These are phyloP conservation scores for Sisor rabdophorus DNA, from an alignment of 2,113 vertebrate species.

Conservation along the genomic window DNA sequence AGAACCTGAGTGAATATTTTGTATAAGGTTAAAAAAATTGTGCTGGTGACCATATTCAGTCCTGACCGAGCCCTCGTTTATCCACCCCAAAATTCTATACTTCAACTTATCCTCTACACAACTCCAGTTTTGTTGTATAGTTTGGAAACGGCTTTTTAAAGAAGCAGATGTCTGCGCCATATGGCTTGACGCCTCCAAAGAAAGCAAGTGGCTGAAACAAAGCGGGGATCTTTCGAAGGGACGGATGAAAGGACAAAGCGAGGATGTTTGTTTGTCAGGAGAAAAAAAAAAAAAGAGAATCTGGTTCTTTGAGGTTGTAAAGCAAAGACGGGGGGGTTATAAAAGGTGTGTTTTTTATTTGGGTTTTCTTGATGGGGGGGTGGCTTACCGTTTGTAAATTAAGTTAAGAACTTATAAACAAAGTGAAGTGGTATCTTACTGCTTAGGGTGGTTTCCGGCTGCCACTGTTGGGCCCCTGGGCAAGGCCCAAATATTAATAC, in stretches of 20 bases:
- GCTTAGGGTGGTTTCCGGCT: too few relatives aligned
- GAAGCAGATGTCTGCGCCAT: constrained; percentile 31
- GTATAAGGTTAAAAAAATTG: neutral
- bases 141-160: constrained; percentile 15
- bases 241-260: neutral
- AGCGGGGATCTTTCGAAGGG: neutral
- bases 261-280: constrained; percentile 16
- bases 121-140: constrained; percentile 10
- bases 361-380: neutral
- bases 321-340: neutral
- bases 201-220: constrained; percentile 25
- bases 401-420: neutral
- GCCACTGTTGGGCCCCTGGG: too few relatives aligned
- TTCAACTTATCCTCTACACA: neutral
- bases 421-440: too few relatives aligned
- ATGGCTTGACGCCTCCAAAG: constrained; percentile 25
- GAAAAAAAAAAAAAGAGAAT: neutral
- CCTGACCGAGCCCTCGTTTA: neutral
- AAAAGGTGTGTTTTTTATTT: neutral
- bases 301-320: constrained; percentile 13
- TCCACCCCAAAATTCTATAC: neutral
- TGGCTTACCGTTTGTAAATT: neutral
- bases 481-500: too few relatives aligned
- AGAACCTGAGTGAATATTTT: too few relatives aligned
- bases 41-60: neutral